Evolutionary conservation across 23 tunicate species (phyloP).

Genomic region (Halocynthia roretzi): DNA sequence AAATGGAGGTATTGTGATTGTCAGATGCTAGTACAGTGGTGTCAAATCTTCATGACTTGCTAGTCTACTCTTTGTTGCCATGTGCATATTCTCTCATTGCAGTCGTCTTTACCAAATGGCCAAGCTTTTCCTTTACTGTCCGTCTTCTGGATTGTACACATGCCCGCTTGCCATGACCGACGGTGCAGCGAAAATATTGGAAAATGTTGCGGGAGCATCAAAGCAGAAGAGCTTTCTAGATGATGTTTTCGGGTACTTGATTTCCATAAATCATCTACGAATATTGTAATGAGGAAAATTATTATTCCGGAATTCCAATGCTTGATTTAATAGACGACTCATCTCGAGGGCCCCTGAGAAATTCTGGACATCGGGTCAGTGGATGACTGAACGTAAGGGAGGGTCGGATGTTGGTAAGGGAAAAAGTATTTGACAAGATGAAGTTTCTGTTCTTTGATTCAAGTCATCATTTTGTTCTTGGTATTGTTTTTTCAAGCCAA

Average conservation of each 20-base stretch:
- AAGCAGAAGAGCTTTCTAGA: conserved; percentile 12
- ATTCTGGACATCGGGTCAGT: conserved; percentile 98
- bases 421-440: too few relatives aligned
- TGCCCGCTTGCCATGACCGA: conserved; percentile 97
- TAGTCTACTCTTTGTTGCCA: background rate
- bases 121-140: conserved; percentile 61
- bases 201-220: conserved; percentile 12
- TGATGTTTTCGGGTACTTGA: conserved; percentile 35
- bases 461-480: background rate
- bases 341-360: conserved; percentile 39
- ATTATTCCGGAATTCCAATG: background rate
- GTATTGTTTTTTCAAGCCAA: conserved; percentile 31
- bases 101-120: conserved; percentile 86
- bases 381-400: conserved; percentile 96
- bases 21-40: too few relatives aligned
- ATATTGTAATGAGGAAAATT: background rate
- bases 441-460: too few relatives aligned
- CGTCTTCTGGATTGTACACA: conserved; percentile 82
- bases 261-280: background rate
- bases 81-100: conserved; percentile 2
- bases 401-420: conserved; percentile 94
- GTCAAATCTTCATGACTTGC: too few relatives aligned
- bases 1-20: conserved; percentile 47
- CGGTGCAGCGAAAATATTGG: conserved; percentile 90
- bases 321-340: conserved; percentile 27